A percentile compares a stretch with the other conserved stretches of the same genome.
phyloP scores from a whole-genome alignment of 1,140 invertebrate species.

The Pseudomyrmex concolor region DNA sequence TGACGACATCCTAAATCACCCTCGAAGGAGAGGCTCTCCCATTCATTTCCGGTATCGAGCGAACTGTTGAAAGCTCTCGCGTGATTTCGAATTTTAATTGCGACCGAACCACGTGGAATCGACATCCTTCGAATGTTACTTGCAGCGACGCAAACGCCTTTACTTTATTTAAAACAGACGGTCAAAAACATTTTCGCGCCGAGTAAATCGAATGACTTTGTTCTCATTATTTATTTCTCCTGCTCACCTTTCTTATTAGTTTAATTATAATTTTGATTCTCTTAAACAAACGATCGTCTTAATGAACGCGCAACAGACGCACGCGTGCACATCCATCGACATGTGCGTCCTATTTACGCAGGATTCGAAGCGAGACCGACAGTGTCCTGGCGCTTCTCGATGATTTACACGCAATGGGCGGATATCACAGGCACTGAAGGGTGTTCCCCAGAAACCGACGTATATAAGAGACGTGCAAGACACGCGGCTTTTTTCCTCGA shows the following conservation, averaged over 20 bases:
- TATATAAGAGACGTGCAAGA: no score
- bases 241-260: background rate
- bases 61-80: background rate
- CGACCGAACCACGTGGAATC: background rate
- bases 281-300: background rate
- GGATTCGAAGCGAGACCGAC: slow-evolving; percentile 72
- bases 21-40: slow-evolving; percentile 1
- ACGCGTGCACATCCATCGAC: slow-evolving; percentile 59
- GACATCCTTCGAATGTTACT: background rate
- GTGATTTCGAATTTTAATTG: background rate
- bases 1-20: slow-evolving; percentile 64
- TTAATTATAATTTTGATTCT: background rate
- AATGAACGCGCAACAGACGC: slow-evolving; percentile 11
- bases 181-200: no score
- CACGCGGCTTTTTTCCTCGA: background rate
- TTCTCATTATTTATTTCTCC: background rate
- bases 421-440: slow-evolving; percentile 62
- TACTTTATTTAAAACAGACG: no score
- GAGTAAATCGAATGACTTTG: no score
- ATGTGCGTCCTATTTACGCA: slow-evolving; percentile 82
- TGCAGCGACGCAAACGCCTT: background rate
- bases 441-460: background rate
- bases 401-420: slow-evolving; percentile 73
- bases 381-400: slow-evolving; percentile 78
- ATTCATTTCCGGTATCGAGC: slow-evolving; percentile 58